Conservation (phyloP, 2,888 invertebrate species). For the Blera fallax region DNA sequence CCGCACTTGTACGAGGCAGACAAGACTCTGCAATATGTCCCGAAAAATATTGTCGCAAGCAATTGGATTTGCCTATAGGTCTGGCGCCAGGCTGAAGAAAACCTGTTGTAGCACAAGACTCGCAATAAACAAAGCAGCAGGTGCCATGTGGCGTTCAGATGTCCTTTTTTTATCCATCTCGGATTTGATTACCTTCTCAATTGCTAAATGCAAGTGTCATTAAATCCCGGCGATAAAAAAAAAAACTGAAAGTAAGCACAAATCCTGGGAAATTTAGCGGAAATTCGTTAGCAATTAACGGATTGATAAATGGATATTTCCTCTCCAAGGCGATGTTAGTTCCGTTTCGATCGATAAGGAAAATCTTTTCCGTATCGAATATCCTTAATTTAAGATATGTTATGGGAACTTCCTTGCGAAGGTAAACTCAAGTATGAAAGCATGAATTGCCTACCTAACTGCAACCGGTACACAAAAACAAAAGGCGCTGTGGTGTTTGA, state of each 20-base stretch:
- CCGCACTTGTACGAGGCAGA: constrained; percentile 73
- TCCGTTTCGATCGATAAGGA: background rate
- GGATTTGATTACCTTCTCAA: constrained; percentile 53
- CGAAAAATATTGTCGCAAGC: constrained; percentile 60
- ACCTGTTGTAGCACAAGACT: constrained; percentile 38
- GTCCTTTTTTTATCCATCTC: constrained; percentile 29
- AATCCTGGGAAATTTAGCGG: constrained; percentile 65
- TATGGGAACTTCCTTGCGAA: constrained; percentile 51
- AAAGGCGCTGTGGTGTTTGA: constrained; percentile 51
- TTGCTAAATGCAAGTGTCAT: constrained; percentile 48
- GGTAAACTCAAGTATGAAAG: constrained; percentile 22
- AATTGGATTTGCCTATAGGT: constrained; percentile 50
- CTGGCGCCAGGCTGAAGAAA: constrained; percentile 58
- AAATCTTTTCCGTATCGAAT: constrained; percentile 47
- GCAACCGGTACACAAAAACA: constrained; percentile 51
- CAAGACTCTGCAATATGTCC: constrained; percentile 49
- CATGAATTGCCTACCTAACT: constrained; percentile 43
- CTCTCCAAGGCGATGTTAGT: constrained; percentile 31
- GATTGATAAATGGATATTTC: constrained; percentile 66
- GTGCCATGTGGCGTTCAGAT: constrained; percentile 67
- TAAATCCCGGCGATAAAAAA: background rate
- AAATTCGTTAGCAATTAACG: constrained; percentile 60
- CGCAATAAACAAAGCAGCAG: constrained; percentile 54
- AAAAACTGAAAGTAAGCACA: background rate
- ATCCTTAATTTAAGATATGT: constrained; percentile 51